phyloP scores from a whole-genome alignment of 2,113 vertebrate genomes.

The Todiramphus saurophagus region DNA sequence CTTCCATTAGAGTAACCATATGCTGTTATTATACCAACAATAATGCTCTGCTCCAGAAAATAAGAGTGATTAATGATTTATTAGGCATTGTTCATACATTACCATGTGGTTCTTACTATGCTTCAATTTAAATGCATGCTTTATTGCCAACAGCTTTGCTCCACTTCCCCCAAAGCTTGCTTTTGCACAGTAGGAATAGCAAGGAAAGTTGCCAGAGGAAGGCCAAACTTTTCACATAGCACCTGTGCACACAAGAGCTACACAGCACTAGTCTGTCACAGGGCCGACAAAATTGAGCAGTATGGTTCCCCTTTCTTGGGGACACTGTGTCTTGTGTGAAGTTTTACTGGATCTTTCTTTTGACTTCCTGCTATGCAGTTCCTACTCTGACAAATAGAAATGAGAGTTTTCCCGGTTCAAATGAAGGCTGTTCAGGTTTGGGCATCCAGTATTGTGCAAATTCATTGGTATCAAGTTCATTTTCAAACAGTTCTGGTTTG shows the following conservation, averaged over 20 bases:
- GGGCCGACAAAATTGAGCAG: background rate
- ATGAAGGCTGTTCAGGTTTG: background rate
- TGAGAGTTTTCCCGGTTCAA: background rate
- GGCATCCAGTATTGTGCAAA: fast-evolving
- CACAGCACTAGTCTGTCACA: background rate
- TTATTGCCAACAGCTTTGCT: background rate
- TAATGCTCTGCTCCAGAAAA: background rate
- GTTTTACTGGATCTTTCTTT: background rate
- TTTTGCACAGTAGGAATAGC: background rate
- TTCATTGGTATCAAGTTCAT: background rate
- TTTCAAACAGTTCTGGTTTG: background rate
- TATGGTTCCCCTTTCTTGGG: background rate
- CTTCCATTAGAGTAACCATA: background rate
- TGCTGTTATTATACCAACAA: background rate
- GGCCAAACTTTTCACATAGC: background rate
- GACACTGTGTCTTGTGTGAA: background rate
- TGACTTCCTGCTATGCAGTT: background rate
- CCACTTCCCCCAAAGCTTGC: background rate
- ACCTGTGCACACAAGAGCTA: background rate
- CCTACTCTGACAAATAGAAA: background rate
- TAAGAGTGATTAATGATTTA: background rate
- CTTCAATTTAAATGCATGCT: background rate
- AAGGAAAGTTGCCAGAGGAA: background rate
- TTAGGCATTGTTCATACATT: background rate
- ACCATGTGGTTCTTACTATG: background rate